Conservation (phyloP, 2,113 vertebrate species). For the Paraplagusia blochii region DNA sequence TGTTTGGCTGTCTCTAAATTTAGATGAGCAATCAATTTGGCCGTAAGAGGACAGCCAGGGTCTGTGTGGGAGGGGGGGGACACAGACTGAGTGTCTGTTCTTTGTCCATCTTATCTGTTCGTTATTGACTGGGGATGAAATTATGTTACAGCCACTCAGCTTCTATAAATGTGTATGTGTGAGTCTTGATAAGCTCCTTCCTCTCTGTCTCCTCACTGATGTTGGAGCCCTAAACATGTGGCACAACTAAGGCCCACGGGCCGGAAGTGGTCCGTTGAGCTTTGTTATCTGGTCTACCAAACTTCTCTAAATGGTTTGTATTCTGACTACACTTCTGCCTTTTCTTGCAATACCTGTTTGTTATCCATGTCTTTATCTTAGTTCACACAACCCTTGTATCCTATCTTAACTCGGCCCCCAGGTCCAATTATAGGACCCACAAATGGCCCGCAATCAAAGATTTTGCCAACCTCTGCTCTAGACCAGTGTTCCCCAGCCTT, state of each 20-base stretch:
- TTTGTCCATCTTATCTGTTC: slow-evolving; percentile 38
- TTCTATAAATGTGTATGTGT: slow-evolving; percentile 7
- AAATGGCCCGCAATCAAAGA: too few species aligned
- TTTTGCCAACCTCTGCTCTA: too few species aligned
- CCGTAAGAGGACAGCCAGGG: slow-evolving; percentile 9
- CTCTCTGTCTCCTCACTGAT: background rate
- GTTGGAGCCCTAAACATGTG: background rate
- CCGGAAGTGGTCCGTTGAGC: too few species aligned
- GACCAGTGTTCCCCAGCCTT: too few species aligned
- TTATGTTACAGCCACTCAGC: slow-evolving; percentile 32
- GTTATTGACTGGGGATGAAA: slow-evolving; percentile 44
- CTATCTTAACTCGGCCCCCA: too few species aligned
- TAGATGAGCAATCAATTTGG: slow-evolving; percentile 15
- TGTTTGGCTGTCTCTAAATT: slow-evolving; percentile 17
- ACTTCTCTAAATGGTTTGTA: too few species aligned
- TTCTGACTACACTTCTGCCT: too few species aligned
- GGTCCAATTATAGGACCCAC: too few species aligned
- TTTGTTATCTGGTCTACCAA: too few species aligned
- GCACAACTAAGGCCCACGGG: too few species aligned
- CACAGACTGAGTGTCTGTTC: slow-evolving; percentile 30
- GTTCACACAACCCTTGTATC: too few species aligned
- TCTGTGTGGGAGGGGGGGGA: background rate
- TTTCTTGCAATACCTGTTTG: too few species aligned
- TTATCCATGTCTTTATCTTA: background rate
- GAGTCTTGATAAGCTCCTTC: background rate